A percentile compares a stretch with the other conserved stretches of the same genome.
Evolutionary conservation across 2,888 invertebrate genomes (phyloP).

Genomic region (Hofmannophila pseudospretella): DNA sequence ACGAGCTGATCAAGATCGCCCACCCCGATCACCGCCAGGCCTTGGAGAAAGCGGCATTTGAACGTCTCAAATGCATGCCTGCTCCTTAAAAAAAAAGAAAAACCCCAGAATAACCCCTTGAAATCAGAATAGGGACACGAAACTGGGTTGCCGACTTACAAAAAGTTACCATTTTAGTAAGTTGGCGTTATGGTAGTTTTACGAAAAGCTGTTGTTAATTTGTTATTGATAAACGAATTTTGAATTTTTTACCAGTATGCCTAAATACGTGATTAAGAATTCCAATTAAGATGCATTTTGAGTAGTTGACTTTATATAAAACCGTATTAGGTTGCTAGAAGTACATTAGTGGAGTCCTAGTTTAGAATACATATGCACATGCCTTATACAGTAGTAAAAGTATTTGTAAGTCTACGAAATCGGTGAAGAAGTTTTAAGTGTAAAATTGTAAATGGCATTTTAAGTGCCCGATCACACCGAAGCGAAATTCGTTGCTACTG

Average conservation of each 20-base stretch:
- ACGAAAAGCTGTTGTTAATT: neutral
- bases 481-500: too few relatives aligned
- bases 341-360: neutral
- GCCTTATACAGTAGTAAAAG: conserved; percentile 15
- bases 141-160: conserved; percentile 19
- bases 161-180: neutral
- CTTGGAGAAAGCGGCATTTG: conserved; percentile 92
- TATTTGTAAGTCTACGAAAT: conserved; percentile 3
- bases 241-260: neutral
- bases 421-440: conserved; percentile 6
- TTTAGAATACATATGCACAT: conserved; percentile 3
- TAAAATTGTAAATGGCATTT: too few relatives aligned
- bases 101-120: too few relatives aligned
- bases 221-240: neutral
- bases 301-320: neutral
- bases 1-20: conserved; percentile 91
- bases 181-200: neutral
- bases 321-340: neutral
- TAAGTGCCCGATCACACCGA: too few relatives aligned
- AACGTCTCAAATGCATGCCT: conserved; percentile 88
- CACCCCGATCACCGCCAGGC: conserved; percentile 92
- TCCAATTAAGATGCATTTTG: conserved; percentile 2
- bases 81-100: conserved; percentile 52
- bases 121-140: conserved; percentile 14
- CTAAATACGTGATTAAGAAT: neutral